Evolutionary conservation across 30 jellyfish, hydroid and myxozoan species (phyloP).

Genomic region (Phacellophora camtschatica): DNA sequence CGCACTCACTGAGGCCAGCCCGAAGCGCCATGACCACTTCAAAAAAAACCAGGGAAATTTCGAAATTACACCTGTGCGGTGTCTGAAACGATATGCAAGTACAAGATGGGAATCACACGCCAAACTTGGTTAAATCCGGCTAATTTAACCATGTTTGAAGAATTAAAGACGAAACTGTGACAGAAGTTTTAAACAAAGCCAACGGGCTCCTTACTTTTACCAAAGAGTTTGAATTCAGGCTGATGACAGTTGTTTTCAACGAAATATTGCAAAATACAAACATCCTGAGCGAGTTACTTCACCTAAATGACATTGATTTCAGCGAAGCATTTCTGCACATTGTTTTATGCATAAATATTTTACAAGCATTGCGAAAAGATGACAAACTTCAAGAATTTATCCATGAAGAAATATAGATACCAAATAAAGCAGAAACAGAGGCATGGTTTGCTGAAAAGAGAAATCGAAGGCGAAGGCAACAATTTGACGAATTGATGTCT

Average conservation of each 20-base stretch:
- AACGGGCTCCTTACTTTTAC: neutral
- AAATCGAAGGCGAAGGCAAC: neutral
- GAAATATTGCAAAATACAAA: neutral
- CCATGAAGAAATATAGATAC: neutral
- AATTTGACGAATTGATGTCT: neutral
- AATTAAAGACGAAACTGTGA: neutral
- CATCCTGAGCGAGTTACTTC: neutral
- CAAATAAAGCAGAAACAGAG: neutral
- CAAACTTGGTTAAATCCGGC: neutral
- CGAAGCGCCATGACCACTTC: neutral
- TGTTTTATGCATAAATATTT: neutral
- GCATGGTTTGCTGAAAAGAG: neutral
- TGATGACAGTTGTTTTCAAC: conserved; percentile 1
- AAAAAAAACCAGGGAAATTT: neutral
- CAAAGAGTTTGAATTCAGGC: neutral
- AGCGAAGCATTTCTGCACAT: neutral
- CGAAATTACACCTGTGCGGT: neutral
- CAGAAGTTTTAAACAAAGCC: neutral
- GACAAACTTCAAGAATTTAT: neutral
- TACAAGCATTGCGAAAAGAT: neutral
- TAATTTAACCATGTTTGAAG: neutral
- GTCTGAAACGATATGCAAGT: neutral
- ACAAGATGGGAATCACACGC: conserved; percentile 5
- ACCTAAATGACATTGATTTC: neutral
- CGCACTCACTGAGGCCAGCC: neutral